A percentile compares a stretch with the other conserved stretches of the same genome.
Evolutionary conservation across 1,140 invertebrate species (phyloP).

Genomic region (Kradibia gibbosae): DNA sequence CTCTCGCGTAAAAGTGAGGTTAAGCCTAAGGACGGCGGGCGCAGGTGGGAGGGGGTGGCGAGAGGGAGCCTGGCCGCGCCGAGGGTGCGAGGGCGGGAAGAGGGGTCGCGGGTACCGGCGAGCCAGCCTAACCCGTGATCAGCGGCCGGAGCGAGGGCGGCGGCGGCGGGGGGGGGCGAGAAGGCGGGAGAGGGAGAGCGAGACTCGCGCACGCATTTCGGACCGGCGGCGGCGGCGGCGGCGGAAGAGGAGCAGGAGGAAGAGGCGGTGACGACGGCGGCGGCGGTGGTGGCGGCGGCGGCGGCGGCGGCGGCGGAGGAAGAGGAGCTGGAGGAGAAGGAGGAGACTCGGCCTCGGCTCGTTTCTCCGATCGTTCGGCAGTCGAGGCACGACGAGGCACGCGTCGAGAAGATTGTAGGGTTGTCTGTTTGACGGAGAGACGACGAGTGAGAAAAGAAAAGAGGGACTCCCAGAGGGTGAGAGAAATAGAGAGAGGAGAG

Average conservation of each 20-base stretch:
- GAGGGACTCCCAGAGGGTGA: background rate
- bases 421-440: background rate
- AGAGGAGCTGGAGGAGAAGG: too few species aligned
- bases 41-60: background rate
- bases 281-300: background rate
- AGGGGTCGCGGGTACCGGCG: background rate
- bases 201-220: conserved; percentile 13
- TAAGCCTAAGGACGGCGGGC: background rate
- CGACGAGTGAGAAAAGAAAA: background rate
- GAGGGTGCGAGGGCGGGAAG: too few species aligned
- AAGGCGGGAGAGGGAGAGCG: background rate
- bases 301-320: background rate
- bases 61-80: too few species aligned
- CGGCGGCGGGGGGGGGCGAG: background rate
- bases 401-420: conserved; percentile 33
- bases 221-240: background rate
- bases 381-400: conserved; percentile 46
- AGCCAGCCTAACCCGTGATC: conserved; percentile 31
- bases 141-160: too few species aligned
- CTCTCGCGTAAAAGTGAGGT: background rate
- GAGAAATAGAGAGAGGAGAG: background rate
- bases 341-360: conserved; percentile 2
- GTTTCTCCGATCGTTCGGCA: background rate
- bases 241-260: background rate
- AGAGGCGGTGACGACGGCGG: background rate